Percentiles rank a stretch among this genome's conserved stretches.
Conservation (phyloP, 2,113 vertebrate genomes). For the Rhizomys pruinosus region DNA sequence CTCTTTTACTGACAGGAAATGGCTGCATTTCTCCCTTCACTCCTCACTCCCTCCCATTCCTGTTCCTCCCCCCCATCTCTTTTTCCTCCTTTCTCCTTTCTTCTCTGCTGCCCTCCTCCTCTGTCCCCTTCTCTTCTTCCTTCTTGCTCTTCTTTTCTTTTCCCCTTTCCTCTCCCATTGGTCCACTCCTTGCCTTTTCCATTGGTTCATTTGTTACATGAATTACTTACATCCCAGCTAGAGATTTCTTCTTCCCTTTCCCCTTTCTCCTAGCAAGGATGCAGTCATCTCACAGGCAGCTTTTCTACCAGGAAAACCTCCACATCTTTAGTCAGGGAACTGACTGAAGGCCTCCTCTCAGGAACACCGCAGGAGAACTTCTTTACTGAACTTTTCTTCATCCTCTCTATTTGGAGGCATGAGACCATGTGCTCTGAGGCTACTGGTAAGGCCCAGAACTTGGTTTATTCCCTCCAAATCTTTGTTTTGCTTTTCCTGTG, state of each 20-base stretch:
- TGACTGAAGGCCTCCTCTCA: not conserved
- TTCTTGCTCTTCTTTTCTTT: too few species aligned
- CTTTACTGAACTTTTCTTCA: not conserved
- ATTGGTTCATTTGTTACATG: too few species aligned
- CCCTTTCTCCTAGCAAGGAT: not conserved
- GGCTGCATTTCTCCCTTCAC: not conserved
- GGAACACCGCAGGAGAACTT: not conserved
- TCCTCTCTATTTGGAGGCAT: not conserved
- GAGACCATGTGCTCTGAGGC: not conserved
- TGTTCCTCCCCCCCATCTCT: too few species aligned
- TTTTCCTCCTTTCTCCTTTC: not conserved
- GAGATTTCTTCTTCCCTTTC: not conserved
- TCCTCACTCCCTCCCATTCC: rapidly evolving
- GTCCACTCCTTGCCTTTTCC: not conserved
- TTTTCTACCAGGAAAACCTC: not conserved
- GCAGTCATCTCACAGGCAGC: not conserved
- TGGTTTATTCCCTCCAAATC: not conserved
- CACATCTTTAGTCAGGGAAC: not conserved
- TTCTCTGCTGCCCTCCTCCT: too few species aligned
- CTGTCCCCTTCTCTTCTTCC: too few species aligned
- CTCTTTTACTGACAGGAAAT: not conserved
- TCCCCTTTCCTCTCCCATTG: too few species aligned
- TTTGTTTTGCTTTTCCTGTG: not conserved
- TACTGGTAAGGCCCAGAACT: not conserved
- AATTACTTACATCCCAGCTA: not conserved